phyloP scores from a whole-genome alignment of 2,797 vertebrate genomes.

The Pseudomugil gertrudae region DNA sequence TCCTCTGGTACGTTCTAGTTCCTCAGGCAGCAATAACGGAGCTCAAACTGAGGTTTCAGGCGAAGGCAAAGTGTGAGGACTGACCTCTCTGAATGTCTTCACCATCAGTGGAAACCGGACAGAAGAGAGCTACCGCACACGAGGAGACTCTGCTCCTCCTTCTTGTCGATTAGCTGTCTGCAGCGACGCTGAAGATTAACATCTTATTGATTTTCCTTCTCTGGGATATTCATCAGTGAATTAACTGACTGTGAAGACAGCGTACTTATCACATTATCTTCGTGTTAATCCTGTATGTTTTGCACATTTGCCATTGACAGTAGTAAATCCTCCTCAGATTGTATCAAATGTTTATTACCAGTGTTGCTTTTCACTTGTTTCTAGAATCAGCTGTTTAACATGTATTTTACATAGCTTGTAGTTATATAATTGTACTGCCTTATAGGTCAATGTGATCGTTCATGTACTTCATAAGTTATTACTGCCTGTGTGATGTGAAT shows the following conservation, averaged over 20 bases:
- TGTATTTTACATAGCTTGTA: background rate
- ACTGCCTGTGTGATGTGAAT: slow-evolving; percentile 1
- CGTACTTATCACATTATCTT: slow-evolving; percentile 51
- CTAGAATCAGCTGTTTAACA: background rate
- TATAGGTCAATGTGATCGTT: background rate
- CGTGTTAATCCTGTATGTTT: slow-evolving; percentile 46
- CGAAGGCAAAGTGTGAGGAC: slow-evolving; percentile 27
- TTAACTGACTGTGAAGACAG: slow-evolving; percentile 39
- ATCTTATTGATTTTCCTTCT: slow-evolving; percentile 50
- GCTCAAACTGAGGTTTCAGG: slow-evolving; percentile 66
- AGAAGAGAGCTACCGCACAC: background rate
- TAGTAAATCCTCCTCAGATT: background rate
- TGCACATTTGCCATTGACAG: slow-evolving; percentile 39
- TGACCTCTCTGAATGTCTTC: slow-evolving; percentile 36
- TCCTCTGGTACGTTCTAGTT: slow-evolving; percentile 6
- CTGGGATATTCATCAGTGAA: slow-evolving; percentile 41
- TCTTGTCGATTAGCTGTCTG: slow-evolving; percentile 28
- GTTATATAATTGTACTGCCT: slow-evolving; percentile 7
- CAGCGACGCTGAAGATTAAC: slow-evolving; percentile 51
- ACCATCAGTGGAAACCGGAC: background rate
- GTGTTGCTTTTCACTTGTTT: slow-evolving; percentile 22
- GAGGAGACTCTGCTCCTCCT: slow-evolving; percentile 18
- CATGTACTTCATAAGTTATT: background rate
- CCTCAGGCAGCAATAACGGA: slow-evolving; percentile 55
- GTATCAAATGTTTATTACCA: slow-evolving; percentile 1